Evolutionary conservation across 2,797 vertebrate genomes (phyloP).

Genomic region (Eospalax fontanierii): DNA sequence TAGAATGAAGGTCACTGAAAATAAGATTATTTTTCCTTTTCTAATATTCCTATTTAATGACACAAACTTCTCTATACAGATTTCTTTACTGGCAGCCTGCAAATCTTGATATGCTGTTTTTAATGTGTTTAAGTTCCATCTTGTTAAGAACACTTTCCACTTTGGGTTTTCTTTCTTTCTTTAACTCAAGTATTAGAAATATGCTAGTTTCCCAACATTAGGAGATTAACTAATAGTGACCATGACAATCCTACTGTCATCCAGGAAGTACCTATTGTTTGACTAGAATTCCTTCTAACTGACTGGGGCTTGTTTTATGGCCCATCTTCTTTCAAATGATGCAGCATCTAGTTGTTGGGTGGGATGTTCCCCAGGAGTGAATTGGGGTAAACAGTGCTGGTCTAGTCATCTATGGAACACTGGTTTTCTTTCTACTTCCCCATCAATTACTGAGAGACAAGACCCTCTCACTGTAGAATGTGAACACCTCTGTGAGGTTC

Average conservation of each 20-base stretch:
- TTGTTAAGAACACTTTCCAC: not conserved
- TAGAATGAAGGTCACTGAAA: not conserved
- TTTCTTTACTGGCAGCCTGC: not conserved
- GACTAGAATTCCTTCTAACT: slow-evolving; percentile 21
- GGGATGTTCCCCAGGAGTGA: not conserved
- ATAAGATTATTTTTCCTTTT: not conserved
- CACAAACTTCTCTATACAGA: not conserved
- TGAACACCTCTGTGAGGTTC: not conserved
- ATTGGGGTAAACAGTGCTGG: not conserved
- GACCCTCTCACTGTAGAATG: not conserved
- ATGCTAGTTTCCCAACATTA: not conserved
- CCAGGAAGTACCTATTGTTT: not conserved
- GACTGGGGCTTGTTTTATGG: slow-evolving; percentile 22
- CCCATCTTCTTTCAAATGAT: not conserved
- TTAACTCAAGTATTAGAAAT: not conserved
- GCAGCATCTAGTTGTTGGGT: not conserved
- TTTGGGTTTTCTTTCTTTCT: slow-evolving; percentile 16
- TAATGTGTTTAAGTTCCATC: not conserved
- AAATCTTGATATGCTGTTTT: slow-evolving; percentile 35
- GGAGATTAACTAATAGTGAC: slow-evolving; percentile 37
- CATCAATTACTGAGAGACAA: not conserved
- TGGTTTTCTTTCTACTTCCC: not conserved
- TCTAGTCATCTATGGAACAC: not conserved
- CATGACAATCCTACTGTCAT: not conserved
- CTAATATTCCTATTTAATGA: slow-evolving; percentile 24